phyloP scores from a whole-genome alignment of 2,113 vertebrate species.

The Engystomops pustulosus region DNA sequence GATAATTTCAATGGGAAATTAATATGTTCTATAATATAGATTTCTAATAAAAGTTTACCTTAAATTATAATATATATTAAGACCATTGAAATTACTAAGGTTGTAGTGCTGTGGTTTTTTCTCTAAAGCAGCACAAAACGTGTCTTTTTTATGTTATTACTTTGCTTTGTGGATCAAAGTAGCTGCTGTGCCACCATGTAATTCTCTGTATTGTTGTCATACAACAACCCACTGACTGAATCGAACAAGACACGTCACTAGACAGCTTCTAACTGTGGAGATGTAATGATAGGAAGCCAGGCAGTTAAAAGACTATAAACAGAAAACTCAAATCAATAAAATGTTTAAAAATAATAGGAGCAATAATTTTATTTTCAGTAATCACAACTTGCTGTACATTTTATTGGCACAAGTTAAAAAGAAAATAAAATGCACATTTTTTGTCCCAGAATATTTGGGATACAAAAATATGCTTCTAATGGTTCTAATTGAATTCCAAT shows the following conservation, averaged over 20 bases:
- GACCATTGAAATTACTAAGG: too few species aligned
- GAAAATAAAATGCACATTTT: neutral
- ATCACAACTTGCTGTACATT: neutral
- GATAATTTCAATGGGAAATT: too few species aligned
- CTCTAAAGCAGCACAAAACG: neutral
- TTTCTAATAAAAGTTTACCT: too few species aligned
- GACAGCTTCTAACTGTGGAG: neutral
- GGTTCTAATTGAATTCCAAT: neutral
- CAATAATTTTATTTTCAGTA: slow-evolving; percentile 6
- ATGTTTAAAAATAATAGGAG: slow-evolving; percentile 5
- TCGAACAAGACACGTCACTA: neutral
- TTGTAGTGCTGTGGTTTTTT: neutral
- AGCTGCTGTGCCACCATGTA: neutral
- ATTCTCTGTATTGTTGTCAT: slow-evolving; percentile 3
- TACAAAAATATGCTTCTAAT: neutral
- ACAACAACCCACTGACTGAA: neutral
- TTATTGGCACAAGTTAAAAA: neutral
- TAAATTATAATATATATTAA: too few species aligned
- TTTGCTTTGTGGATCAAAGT: neutral
- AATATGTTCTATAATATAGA: too few species aligned
- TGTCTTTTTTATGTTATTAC: neutral
- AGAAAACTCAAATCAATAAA: slow-evolving; percentile 19
- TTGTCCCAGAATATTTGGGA: neutral
- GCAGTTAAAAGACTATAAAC: neutral
- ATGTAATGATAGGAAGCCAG: slow-evolving; percentile 8